Evolutionary conservation across 2,888 invertebrate species (phyloP).

Genomic region (Parelbella ahira): DNA sequence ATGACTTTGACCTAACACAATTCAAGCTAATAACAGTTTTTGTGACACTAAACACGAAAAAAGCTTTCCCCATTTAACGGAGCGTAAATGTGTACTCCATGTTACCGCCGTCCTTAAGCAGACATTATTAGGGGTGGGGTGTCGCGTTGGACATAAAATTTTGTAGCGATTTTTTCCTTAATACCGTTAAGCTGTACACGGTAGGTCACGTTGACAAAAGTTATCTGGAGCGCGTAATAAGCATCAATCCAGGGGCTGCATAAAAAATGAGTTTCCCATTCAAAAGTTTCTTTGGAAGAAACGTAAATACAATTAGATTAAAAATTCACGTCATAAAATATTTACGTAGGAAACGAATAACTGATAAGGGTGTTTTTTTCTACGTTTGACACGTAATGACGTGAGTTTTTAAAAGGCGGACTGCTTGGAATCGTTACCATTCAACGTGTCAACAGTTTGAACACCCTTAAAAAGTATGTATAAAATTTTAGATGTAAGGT

Average conservation of each 20-base stretch:
- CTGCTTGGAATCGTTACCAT: no score
- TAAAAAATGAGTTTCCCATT: constrained; percentile 10
- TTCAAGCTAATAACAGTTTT: constrained; percentile 79
- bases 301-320: constrained; percentile 39
- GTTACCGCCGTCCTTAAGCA: constrained; percentile 77
- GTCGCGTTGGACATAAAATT: constrained; percentile 72
- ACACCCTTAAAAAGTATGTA: no score
- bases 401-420: no score
- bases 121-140: constrained; percentile 75
- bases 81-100: constrained; percentile 79
- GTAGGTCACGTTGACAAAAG: constrained; percentile 68
- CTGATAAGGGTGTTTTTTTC: no score
- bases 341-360: no score
- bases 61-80: constrained; percentile 79
- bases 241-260: constrained; percentile 22
- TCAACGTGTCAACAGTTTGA: no score
- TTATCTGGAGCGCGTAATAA: constrained; percentile 37
- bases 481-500: no score
- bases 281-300: constrained; percentile 9
- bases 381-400: no score
- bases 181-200: constrained; percentile 58
- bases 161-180: constrained; percentile 75
- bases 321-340: no score
- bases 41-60: constrained; percentile 80
- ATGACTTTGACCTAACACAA: constrained; percentile 58